Conservation (phyloP, 64 coral and sea anemone genomes). For the Catalaphyllia jardinei region DNA sequence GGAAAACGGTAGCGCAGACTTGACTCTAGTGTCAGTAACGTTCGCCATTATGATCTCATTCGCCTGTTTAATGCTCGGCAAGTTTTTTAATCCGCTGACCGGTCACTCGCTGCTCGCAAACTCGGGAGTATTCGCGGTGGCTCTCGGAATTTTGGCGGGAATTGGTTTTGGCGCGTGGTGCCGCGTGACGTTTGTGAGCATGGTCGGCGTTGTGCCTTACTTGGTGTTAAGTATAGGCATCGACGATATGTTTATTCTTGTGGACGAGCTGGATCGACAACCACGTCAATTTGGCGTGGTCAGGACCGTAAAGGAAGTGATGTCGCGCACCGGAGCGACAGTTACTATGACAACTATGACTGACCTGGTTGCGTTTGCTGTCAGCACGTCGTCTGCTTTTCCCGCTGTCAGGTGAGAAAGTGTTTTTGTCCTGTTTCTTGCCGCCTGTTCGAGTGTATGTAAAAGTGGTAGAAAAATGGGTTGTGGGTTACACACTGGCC, state of each 20-base stretch:
- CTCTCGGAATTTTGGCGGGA: constrained; percentile 65
- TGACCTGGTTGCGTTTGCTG: constrained; percentile 68
- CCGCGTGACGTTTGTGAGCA: constrained; percentile 58
- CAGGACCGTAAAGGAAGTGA: constrained; percentile 61
- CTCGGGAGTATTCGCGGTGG: constrained; percentile 48
- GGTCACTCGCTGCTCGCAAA: constrained; percentile 70
- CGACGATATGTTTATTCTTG: constrained; percentile 85
- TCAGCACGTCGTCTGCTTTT: constrained; percentile 69
- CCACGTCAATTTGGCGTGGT: constrained; percentile 36
- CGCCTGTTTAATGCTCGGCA: constrained; percentile 65
- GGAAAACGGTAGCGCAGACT: constrained; percentile 51
- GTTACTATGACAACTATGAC: constrained; percentile 85
- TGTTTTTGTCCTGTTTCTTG: not conserved
- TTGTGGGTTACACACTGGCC: no score
- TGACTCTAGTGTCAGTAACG: constrained; percentile 58
- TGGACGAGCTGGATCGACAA: constrained; percentile 69
- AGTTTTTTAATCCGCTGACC: constrained; percentile 64
- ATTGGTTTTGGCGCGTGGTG: constrained; percentile 55
- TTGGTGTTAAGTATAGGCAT: constrained; percentile 68
- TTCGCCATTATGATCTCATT: constrained; percentile 70
- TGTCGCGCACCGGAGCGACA: constrained; percentile 66
- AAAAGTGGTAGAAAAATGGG: no score
- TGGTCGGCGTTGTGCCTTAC: constrained; percentile 66
- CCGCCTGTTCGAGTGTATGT: no score
- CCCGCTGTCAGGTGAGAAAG: constrained; percentile 50